Conservation (phyloP, 2,888 invertebrate species). For the Gonocerus acuteangulatus region DNA sequence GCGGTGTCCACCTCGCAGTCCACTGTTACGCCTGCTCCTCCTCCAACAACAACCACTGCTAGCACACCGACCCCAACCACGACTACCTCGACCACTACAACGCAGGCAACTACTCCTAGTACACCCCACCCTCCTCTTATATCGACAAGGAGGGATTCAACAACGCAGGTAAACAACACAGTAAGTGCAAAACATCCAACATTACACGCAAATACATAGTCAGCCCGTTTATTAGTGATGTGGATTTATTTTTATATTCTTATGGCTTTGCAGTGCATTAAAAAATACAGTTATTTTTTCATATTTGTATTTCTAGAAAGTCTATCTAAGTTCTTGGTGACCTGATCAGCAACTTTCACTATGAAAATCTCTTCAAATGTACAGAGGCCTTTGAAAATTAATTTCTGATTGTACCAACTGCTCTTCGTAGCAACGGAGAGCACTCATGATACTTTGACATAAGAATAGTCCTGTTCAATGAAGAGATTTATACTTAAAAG, state of each 20-base stretch:
- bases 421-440: too few relatives aligned
- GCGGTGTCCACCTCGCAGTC: slow-evolving; percentile 45
- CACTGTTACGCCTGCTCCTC: slow-evolving; percentile 5
- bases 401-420: too few relatives aligned
- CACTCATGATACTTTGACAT: too few relatives aligned
- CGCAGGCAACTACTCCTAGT: slow-evolving; percentile 18
- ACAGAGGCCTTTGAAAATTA: too few relatives aligned
- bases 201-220: neutral
- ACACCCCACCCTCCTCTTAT: slow-evolving; percentile 43
- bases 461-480: too few relatives aligned
- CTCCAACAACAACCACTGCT: slow-evolving; percentile 29
- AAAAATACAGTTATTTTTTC: too few relatives aligned
- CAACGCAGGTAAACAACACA: slow-evolving; percentile 59
- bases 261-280: too few relatives aligned
- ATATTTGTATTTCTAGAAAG: too few relatives aligned
- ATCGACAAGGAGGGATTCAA: slow-evolving; percentile 64
- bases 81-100: slow-evolving; percentile 40
- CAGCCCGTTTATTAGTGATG: slow-evolving; percentile 14
- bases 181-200: slow-evolving; percentile 7
- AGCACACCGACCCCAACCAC: slow-evolving; percentile 29
- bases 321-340: too few relatives aligned
- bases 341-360: too few relatives aligned
- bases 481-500: too few relatives aligned
- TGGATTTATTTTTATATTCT: neutral
- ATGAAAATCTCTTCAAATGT: too few relatives aligned